Conservation (phyloP, 2,113 vertebrate genomes). For the Leiothrix lutea region DNA sequence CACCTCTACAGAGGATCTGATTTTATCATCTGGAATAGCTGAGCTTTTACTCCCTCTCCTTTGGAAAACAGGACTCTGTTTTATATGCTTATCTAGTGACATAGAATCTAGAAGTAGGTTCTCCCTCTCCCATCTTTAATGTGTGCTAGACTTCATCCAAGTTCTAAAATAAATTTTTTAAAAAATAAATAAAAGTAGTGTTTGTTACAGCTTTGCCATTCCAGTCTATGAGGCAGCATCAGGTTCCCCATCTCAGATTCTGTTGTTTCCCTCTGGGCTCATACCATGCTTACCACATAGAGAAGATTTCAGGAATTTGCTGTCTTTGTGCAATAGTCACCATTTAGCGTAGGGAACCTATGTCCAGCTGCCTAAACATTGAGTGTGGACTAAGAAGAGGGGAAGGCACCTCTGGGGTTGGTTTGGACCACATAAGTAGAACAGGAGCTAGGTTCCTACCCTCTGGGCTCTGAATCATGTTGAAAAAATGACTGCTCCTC, state of each 20-base stretch:
- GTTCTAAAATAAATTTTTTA: neutral
- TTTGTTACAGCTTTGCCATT: neutral
- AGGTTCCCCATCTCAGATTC: neutral
- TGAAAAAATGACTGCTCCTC: neutral
- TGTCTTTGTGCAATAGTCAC: conserved; percentile 5
- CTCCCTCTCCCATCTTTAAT: neutral
- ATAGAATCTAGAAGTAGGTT: neutral
- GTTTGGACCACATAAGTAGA: conserved; percentile 58
- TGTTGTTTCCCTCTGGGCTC: neutral
- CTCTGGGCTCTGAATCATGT: conserved; percentile 48
- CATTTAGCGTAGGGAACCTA: neutral
- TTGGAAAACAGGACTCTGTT: neutral
- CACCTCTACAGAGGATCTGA: neutral
- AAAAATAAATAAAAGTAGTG: neutral
- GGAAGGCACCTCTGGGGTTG: conserved; percentile 21
- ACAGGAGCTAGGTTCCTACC: conserved; percentile 42
- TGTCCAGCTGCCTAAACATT: neutral
- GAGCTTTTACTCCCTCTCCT: neutral
- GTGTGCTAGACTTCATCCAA: neutral
- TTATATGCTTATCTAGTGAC: neutral
- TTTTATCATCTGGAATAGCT: neutral
- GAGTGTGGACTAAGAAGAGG: neutral
- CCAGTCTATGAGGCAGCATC: neutral
- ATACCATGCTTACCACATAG: neutral
- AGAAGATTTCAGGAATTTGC: neutral